phyloP scores from a whole-genome alignment of 2,888 invertebrate genomes.

The Drosophila pegasa region DNA sequence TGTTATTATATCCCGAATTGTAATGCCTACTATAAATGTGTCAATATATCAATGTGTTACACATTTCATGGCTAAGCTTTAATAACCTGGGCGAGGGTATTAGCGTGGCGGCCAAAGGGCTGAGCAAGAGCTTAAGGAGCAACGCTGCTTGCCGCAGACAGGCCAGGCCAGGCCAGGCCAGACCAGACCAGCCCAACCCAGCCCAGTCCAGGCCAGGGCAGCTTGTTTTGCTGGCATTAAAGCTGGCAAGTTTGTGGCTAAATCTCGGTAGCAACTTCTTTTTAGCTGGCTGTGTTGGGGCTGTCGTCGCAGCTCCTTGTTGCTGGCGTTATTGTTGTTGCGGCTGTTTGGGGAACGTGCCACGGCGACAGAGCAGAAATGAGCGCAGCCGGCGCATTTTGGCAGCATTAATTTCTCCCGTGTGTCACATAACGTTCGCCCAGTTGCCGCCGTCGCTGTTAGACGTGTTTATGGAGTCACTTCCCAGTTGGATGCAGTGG shows the following conservation, averaged over 20 bases:
- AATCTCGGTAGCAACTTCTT: conserved; percentile 46
- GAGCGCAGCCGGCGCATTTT: conserved; percentile 61
- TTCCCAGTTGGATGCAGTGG: conserved; percentile 45
- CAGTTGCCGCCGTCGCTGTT: conserved; percentile 23
- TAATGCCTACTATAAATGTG: background rate
- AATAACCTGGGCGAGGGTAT: background rate
- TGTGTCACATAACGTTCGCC: conserved; percentile 68
- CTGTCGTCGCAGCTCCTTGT: conserved; percentile 18
- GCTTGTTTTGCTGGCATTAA: conserved; percentile 31
- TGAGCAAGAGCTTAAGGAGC: background rate
- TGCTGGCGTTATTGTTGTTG: conserved; percentile 48
- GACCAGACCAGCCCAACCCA: too few species aligned
- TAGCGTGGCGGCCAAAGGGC: background rate
- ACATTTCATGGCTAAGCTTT: background rate
- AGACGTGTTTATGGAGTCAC: conserved; percentile 70
- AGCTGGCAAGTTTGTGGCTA: conserved; percentile 54
- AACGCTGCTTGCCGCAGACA: conserved; percentile 11
- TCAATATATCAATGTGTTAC: conserved; percentile 1
- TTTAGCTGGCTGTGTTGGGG: conserved; percentile 40
- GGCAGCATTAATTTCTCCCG: conserved; percentile 76
- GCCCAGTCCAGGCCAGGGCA: background rate
- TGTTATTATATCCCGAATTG: background rate
- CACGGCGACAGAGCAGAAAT: conserved; percentile 42
- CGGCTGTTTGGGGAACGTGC: conserved; percentile 69
- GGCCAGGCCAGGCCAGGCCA: conserved; percentile 5